These are phyloP conservation scores for Eunapius fragilis DNA, from an alignment of 37 sponge, comb jelly and placozoan genomes.

Conservation along the genomic window DNA sequence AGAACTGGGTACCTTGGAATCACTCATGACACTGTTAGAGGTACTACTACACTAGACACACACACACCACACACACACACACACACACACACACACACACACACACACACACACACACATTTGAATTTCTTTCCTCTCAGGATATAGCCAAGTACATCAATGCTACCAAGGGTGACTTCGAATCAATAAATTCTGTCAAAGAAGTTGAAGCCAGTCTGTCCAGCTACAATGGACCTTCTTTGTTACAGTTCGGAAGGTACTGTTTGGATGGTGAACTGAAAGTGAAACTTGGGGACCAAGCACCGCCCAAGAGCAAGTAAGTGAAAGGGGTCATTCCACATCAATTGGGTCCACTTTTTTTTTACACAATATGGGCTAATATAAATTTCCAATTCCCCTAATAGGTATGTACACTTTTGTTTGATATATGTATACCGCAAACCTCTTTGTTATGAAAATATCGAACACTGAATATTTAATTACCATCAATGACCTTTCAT, in stretches of 20 bases:
- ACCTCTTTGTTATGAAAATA: too few relatives aligned
- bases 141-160: slow-evolving; percentile 87
- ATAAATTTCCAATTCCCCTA: too few relatives aligned
- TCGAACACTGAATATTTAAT: too few relatives aligned
- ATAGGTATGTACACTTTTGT: too few relatives aligned
- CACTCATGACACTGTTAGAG: slow-evolving; percentile 40
- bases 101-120: slow-evolving; percentile 2
- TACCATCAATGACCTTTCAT: too few relatives aligned
- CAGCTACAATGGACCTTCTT: slow-evolving; percentile 40
- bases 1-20: slow-evolving; percentile 30
- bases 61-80: too few relatives aligned
- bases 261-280: slow-evolving; percentile 85
- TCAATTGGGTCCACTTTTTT: too few relatives aligned
- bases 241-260: slow-evolving; percentile 54
- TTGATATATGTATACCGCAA: too few relatives aligned
- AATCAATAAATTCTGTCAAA: slow-evolving; percentile 48
- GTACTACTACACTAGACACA: slow-evolving; percentile 15
- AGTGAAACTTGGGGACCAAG: slow-evolving; percentile 35
- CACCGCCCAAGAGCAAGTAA: slow-evolving; percentile 9
- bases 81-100: slow-evolving; percentile 18
- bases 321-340: neutral
- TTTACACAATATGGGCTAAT: too few relatives aligned
- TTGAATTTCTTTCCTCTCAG: slow-evolving; percentile 10
- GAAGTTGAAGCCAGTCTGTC: slow-evolving; percentile 66
- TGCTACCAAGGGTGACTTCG: slow-evolving; percentile 71